Evolutionary conservation across 2,797 vertebrate genomes (phyloP), one percentile per base, ranked within the genome.

Genomic region (Centroberyx gerrardi): DNA sequence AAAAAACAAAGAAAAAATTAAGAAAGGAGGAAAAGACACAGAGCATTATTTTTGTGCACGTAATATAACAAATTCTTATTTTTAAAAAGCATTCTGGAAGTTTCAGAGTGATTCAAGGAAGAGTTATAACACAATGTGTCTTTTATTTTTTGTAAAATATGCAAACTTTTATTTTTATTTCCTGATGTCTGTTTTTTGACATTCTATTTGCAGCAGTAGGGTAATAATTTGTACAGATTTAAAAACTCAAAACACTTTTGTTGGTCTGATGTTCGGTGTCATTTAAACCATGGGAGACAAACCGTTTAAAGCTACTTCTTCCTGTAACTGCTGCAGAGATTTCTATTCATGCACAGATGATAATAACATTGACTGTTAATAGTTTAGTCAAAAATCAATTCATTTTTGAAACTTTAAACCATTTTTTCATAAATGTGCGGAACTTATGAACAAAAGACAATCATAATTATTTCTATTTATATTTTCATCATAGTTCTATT

Each of bases 231-330:
- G 92, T 95, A 94, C 93, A 94, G 90, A 90, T 92, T 89, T 70
- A 70, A 80, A 84, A 84, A 81, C 62, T 53, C 64, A 62, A 85
- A 80, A 84, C 68, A 73, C 68, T 86, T 87, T 90, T 83, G 83
- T 87, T 94, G 90, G 58, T 91, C 79, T 90, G 78, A 78, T 82
- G 76, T 81, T 87, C 88, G 10, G 75, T 80, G 85, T 88, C 79
- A 59, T 77, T 78, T 61, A 83, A 83, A 84, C 76, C 61, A 72
- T 52, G 61, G 76, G 82, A 89, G 82, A 76, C 74, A 89, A 94
- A 94, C 92, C 91, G 89, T 94, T 95, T 95, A 93, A 94, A 95
- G 92, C 92, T 93, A 95, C 93, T 95, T 94, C 93, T 92, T 92
- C 81, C 82, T 91, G 74, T 75, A 86, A 88, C 82, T 88, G 88